Conservation (phyloP, 2,113 vertebrate genomes). For the Pionites leucogaster region DNA sequence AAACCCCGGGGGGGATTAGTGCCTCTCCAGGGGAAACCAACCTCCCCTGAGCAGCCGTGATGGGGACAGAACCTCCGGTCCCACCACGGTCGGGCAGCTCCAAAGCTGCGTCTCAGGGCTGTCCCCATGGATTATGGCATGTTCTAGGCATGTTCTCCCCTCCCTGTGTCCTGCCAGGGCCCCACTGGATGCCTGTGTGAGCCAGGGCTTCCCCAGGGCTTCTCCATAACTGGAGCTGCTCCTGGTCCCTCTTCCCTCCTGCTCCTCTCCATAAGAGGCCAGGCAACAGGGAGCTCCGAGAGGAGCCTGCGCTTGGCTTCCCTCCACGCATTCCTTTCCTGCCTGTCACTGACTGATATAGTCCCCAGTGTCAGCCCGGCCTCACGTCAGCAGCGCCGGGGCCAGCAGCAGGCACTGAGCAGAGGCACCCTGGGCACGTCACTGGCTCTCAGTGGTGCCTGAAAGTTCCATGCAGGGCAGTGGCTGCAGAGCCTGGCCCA, state of each 20-base stretch:
- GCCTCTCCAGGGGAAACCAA: fast-evolving
- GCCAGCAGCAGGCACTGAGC: background rate
- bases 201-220: slow-evolving; percentile 45
- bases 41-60: fast-evolving
- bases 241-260: slow-evolving; percentile 1
- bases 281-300: background rate
- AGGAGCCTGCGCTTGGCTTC: slow-evolving; percentile 20
- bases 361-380: background rate
- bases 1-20: fast-evolving
- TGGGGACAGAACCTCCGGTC: background rate
- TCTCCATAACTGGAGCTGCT: slow-evolving; percentile 63
- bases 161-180: fast-evolving
- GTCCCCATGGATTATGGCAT: background rate
- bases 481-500: fast-evolving
- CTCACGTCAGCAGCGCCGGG: background rate
- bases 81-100: fast-evolving
- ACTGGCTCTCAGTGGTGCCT: fast-evolving
- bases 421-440: background rate
- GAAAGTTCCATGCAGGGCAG: fast-evolving
- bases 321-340: slow-evolving; percentile 38
- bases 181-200: background rate
- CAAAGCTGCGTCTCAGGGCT: fast-evolving
- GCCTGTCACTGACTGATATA: slow-evolving; percentile 56
- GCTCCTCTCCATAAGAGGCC: slow-evolving; percentile 67
- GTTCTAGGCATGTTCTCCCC: background rate